phyloP scores from a whole-genome alignment of 2,888 invertebrate genomes.

The Megaustenia siamemsis region DNA sequence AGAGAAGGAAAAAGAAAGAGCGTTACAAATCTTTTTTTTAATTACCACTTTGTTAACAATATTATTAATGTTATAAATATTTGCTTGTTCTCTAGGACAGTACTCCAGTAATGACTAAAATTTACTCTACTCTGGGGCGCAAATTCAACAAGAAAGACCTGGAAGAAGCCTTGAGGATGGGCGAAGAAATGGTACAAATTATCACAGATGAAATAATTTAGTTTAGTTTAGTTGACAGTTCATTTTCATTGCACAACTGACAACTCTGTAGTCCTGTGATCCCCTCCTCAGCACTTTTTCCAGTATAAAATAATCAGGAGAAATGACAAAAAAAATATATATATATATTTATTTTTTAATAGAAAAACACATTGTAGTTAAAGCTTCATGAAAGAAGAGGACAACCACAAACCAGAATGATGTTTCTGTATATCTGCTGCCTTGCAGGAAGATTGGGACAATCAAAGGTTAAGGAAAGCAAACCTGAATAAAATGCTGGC shows the following conservation, averaged over 20 bases:
- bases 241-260: no score
- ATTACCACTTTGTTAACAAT: not conserved
- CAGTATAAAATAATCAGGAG: not conserved
- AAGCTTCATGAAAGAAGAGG: not conserved
- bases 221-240: no score
- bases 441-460: no score
- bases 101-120: conserved; percentile 99
- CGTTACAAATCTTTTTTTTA: not conserved
- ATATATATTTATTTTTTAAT: not conserved
- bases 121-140: conserved; percentile 94
- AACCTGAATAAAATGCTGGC: no score
- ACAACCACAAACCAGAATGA: no score
- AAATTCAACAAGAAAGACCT: conserved; percentile 98
- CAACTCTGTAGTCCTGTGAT: not conserved
- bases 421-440: not conserved
- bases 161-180: conserved; percentile 97
- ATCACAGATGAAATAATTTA: not conserved
- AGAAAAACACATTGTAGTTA: not conserved
- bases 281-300: not conserved
- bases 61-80: not conserved
- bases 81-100: conserved; percentile 86
- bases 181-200: conserved; percentile 81
- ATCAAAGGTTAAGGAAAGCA: no score
- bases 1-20: not conserved
- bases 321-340: not conserved